phyloP scores from a whole-genome alignment of 2,797 vertebrate genomes.

The Holocentrus rufus region DNA sequence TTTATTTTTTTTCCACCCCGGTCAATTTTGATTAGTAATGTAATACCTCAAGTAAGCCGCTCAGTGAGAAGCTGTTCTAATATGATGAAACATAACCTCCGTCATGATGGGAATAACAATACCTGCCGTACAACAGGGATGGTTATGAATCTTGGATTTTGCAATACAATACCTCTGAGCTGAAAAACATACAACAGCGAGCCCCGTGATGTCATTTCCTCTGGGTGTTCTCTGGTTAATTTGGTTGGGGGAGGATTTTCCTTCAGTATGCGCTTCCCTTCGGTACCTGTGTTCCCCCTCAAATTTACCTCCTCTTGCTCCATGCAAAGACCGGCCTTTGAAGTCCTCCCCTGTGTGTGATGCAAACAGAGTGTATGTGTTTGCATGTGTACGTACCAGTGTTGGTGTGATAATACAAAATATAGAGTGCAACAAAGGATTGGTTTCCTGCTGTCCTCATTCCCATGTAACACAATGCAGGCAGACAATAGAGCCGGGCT shows the following conservation, averaged over 20 bases:
- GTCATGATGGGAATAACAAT: constrained; percentile 24
- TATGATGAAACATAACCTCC: constrained; percentile 47
- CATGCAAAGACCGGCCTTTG: constrained; percentile 68
- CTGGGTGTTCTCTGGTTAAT: constrained; percentile 43
- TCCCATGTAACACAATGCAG: constrained; percentile 83
- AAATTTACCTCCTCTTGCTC: constrained; percentile 75
- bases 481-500: constrained; percentile 67
- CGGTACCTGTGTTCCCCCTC: constrained; percentile 64
- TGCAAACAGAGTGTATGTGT: constrained; percentile 34
- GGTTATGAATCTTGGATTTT: constrained; percentile 36
- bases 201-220: constrained; percentile 65
- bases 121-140: constrained; percentile 30
- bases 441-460: constrained; percentile 80
- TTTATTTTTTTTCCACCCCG: too few relatives aligned
- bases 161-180: constrained; percentile 24
- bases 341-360: constrained; percentile 61
- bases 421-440: constrained; percentile 72
- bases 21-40: constrained; percentile 35
- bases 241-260: constrained; percentile 63
- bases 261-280: constrained; percentile 59
- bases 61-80: constrained; percentile 33
- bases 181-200: constrained; percentile 2
- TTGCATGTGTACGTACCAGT: constrained; percentile 17
- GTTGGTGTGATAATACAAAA: constrained; percentile 67
- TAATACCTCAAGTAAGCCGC: constrained; percentile 31